Conservation (phyloP, 2,797 vertebrate species). For the Scolopax bukidnonensis region DNA sequence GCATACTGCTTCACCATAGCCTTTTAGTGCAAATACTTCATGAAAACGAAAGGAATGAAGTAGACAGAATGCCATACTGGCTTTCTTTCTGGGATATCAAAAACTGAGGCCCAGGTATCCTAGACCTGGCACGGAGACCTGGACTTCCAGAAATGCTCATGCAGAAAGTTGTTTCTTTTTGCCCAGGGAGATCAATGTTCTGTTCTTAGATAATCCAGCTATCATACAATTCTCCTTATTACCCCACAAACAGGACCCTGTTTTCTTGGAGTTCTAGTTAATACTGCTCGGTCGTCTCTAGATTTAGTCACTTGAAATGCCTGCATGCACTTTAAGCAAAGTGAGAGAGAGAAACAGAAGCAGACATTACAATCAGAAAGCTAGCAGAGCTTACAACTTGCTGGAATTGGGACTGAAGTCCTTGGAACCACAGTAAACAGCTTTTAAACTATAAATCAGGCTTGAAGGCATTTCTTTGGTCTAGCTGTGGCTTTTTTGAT, state of each 20-base stretch:
- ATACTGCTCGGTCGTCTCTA: neutral
- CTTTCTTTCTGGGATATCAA: neutral
- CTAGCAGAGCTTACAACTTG: neutral
- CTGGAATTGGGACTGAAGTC: neutral
- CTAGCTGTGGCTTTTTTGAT: neutral
- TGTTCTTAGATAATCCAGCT: neutral
- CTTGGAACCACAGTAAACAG: neutral
- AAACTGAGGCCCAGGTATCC: neutral
- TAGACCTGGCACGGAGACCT: neutral
- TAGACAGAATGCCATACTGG: neutral
- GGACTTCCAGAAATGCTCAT: neutral
- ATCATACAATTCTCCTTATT: neutral
- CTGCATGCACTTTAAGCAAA: neutral
- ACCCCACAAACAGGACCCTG: neutral
- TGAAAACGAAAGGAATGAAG: neutral
- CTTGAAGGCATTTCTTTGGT: neutral
- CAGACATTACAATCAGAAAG: neutral
- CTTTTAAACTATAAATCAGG: neutral
- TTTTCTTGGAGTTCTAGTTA: neutral
- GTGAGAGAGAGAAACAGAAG: neutral
- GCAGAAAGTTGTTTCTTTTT: neutral
- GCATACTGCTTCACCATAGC: neutral
- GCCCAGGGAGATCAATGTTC: neutral
- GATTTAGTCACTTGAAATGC: neutral
- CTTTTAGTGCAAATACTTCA: neutral